Evolutionary conservation across 2,797 vertebrate species (phyloP).

Genomic region (Phataginus tricuspis): DNA sequence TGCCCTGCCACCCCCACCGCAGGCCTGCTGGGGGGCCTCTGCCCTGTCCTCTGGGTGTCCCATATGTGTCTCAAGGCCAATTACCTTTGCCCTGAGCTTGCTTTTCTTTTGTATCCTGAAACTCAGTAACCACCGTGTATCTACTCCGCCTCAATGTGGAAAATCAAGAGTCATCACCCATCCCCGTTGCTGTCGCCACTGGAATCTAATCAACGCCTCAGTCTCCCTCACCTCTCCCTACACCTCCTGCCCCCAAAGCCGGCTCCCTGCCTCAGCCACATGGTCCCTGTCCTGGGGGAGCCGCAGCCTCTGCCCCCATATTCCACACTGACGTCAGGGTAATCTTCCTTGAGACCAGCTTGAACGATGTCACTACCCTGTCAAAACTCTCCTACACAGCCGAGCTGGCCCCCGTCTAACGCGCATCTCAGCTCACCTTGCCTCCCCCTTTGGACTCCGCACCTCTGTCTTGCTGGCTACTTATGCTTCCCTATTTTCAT

Average conservation of each 20-base stretch:
- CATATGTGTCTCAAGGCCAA: neutral
- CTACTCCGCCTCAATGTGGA: neutral
- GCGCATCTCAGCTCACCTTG: neutral
- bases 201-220: neutral
- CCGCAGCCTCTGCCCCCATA: neutral
- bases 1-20: neutral
- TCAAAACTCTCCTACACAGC: neutral
- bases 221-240: neutral
- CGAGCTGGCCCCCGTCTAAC: neutral
- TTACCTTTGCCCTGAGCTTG: neutral
- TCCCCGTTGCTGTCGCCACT: neutral
- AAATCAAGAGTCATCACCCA: neutral
- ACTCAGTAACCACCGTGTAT: neutral
- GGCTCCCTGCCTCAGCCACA: neutral
- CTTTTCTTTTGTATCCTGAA: neutral
- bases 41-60: neutral
- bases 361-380: neutral
- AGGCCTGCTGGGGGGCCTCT: no score
- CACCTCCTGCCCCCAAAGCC: neutral
- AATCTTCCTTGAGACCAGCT: neutral
- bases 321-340: neutral
- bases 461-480: neutral
- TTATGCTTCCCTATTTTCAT: neutral
- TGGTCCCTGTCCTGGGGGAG: neutral
- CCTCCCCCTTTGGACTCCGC: rapidly evolving